Conservation (phyloP, 2,113 vertebrate species). For the Leiothrix lutea region DNA sequence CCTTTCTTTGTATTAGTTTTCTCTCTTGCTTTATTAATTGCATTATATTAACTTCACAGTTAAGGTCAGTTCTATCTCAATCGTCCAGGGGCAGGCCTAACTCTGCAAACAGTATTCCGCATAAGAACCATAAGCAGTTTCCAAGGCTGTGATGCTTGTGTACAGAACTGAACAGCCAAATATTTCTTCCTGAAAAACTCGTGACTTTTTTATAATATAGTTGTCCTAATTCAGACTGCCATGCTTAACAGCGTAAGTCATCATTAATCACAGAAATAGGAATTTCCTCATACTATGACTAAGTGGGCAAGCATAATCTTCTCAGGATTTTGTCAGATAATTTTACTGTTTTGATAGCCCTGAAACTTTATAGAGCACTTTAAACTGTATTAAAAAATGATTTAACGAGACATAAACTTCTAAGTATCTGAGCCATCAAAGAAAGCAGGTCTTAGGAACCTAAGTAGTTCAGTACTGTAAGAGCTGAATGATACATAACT, state of each 20-base stretch:
- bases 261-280: slow-evolving; percentile 11
- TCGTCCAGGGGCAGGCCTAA: background rate
- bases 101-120: background rate
- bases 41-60: background rate
- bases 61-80: background rate
- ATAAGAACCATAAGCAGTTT: background rate
- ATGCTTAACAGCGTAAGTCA: background rate
- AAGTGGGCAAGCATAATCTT: slow-evolving; percentile 4
- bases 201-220: background rate
- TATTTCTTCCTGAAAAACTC: background rate
- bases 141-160: background rate
- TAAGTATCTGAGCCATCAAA: background rate
- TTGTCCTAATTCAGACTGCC: slow-evolving; percentile 4
- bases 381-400: background rate
- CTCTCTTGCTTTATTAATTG: background rate
- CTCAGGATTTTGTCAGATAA: background rate
- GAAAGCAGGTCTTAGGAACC: background rate
- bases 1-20: background rate
- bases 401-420: background rate
- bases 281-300: background rate
- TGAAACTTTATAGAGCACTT: background rate
- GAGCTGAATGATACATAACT: background rate
- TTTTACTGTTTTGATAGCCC: background rate
- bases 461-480: background rate
- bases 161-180: background rate